Base-by-base conservation (phyloP, 2,888 invertebrate species). In the Sinhomidia bicolor region DNA sequence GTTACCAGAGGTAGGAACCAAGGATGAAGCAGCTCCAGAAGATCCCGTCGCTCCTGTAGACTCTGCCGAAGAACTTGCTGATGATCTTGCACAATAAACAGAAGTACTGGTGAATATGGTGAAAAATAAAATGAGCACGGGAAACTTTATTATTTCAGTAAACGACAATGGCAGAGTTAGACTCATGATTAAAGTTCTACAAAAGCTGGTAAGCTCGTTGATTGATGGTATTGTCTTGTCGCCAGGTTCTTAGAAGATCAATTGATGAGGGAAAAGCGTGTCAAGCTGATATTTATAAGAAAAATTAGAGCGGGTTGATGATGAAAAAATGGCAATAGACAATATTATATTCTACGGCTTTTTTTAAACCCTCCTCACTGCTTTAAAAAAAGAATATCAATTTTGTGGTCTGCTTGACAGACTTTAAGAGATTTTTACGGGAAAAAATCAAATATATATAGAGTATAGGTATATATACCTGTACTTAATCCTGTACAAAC, bases 221-320 rank as follows among this genome's bases (percentile, higher is more conserved):
- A 2, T 36, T 1, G 65, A 65, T 32, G 3, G 14, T 9, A 65
- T 65, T 36, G 17, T 36, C n/a, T 7, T 79, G 79, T 41, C 54
- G n/a, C 36, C 68, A 26, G 71, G 17, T 44, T 9, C 68, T 32
- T 14, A 80, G 41, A 20, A 54, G 47, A 44, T 68, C 36, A 86
- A 71, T 68, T 86, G 85, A 86, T 51, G 54, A 14, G 10, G 29
- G 65, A 10, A 80, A 80, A 54, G 32, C 85, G 44, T 86, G 68
- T 54, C 80, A 80, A 20, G n/a, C 7, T 86, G 57, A 71, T 79
- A 80, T 86, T 86, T 86, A 86, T 86, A 86, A 60, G 41, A 71
- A 71, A 83, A 81, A 81, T 65, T 41, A 36, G 65, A 81, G 29
- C 65, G 14, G 4, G 10, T 17, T 32, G 17, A 29, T 54, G 17